Percentiles rank a stretch among this genome's conserved stretches.
Conservation (phyloP, 2,888 invertebrate species). For the Dynastes maya region DNA sequence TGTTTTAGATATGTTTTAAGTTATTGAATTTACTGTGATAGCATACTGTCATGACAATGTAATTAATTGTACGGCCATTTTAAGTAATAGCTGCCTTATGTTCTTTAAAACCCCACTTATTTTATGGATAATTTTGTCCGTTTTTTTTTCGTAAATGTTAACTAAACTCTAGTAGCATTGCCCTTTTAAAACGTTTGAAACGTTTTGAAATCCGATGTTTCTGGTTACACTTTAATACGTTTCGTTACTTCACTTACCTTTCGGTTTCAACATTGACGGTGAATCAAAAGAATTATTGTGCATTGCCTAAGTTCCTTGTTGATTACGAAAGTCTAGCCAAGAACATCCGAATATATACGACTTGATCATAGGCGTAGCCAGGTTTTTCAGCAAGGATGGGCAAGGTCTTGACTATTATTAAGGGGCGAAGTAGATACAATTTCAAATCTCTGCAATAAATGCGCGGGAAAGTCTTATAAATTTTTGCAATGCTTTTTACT, state of each 20-base stretch:
- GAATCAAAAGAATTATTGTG: slow-evolving; percentile 26
- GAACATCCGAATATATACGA: slow-evolving; percentile 22
- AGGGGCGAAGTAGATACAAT: too few species aligned
- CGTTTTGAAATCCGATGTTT: slow-evolving; percentile 36
- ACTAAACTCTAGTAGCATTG: slow-evolving; percentile 18
- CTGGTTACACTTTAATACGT: slow-evolving; percentile 36
- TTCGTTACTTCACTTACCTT: not conserved
- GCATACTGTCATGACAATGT: slow-evolving; percentile 66
- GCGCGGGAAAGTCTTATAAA: too few species aligned
- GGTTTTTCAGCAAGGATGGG: too few species aligned
- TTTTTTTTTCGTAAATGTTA: slow-evolving; percentile 12
- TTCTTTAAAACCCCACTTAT: slow-evolving; percentile 28
- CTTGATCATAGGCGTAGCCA: too few species aligned
- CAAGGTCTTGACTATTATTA: too few species aligned
- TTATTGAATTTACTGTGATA: slow-evolving; percentile 66
- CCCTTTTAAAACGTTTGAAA: slow-evolving; percentile 21
- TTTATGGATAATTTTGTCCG: slow-evolving; percentile 1
- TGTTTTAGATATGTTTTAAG: slow-evolving; percentile 59
- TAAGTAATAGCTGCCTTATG: slow-evolving; percentile 42
- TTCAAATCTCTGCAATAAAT: too few species aligned
- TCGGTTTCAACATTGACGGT: slow-evolving; percentile 2
- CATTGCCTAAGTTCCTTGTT: slow-evolving; percentile 42
- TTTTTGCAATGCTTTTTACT: too few species aligned
- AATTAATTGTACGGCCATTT: slow-evolving; percentile 45
- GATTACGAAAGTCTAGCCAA: slow-evolving; percentile 36